These are phyloP conservation scores for Daktulosphaira vitifoliae DNA, from an alignment of 1,140 invertebrate genomes.

Conservation along the genomic window DNA sequence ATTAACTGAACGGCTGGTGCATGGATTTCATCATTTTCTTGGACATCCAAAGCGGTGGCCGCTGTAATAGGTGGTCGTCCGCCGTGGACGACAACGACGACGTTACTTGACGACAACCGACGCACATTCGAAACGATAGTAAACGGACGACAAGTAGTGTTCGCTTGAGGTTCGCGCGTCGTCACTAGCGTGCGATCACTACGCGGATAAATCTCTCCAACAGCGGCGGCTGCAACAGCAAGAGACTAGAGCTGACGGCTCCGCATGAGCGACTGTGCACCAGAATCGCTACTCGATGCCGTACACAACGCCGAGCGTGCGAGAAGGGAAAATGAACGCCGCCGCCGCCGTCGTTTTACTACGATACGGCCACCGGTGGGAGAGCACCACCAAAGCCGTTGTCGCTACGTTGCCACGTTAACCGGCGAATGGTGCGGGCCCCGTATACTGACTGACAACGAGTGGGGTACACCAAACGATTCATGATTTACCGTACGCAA, in stretches of 20 bases:
- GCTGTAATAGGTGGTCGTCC: slow-evolving; percentile 16
- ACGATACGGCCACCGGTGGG: background rate
- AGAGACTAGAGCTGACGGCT: background rate
- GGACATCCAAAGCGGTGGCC: slow-evolving; percentile 26
- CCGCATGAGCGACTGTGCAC: slow-evolving; percentile 22
- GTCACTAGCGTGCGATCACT: background rate
- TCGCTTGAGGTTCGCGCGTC: background rate
- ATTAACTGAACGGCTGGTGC: slow-evolving; percentile 31
- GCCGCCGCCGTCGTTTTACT: background rate
- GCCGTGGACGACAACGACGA: slow-evolving; percentile 29
- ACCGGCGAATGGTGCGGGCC: background rate
- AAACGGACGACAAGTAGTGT: background rate
- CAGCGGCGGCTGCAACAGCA: background rate
- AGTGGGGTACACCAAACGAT: too few species aligned
- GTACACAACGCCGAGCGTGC: background rate
- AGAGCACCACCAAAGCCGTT: background rate
- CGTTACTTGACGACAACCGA: slow-evolving; percentile 26
- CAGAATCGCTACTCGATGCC: background rate
- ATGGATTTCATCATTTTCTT: slow-evolving; percentile 27
- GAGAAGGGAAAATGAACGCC: background rate
- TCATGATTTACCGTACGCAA: too few species aligned
- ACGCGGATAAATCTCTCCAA: background rate
- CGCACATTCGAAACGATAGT: slow-evolving; percentile 30
- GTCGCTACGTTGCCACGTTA: slow-evolving; percentile 19
- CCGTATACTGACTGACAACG: background rate